Evolutionary conservation across 2,113 vertebrate genomes (phyloP).

Genomic region (Micromys minutus): DNA sequence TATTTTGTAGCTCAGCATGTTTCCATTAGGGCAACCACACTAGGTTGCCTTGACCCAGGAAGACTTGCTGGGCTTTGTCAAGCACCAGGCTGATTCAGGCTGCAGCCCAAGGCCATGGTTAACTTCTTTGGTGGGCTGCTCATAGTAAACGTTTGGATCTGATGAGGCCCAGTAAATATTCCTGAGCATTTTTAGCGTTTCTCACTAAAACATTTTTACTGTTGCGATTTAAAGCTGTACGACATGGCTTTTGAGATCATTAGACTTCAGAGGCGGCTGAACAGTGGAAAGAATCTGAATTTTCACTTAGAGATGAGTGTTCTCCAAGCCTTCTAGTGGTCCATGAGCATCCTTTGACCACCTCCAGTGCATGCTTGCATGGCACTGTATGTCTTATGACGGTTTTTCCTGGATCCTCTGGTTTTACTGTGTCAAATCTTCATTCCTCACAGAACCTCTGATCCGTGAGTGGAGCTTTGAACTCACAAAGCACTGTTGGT

Average conservation of each 20-base stretch:
- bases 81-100: not conserved
- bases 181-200: not conserved
- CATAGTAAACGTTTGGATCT: not conserved
- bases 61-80: not conserved
- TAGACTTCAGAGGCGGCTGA: not conserved
- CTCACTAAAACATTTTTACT: not conserved
- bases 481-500: not conserved
- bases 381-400: not conserved
- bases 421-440: not conserved
- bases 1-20: not conserved
- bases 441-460: not conserved
- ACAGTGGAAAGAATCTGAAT: too few species aligned
- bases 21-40: not conserved
- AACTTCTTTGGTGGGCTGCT: not conserved
- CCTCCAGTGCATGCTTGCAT: accelerated
- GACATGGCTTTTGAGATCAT: not conserved
- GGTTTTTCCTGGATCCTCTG: not conserved
- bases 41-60: not conserved
- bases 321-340: not conserved
- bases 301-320: accelerated
- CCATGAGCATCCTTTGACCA: not conserved
- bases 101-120: not conserved
- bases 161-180: too few species aligned
- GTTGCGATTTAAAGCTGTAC: not conserved
- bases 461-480: not conserved